A percentile compares a stretch with the other conserved stretches of the same genome.
phyloP scores from a whole-genome alignment of 2,113 vertebrate genomes.

The Rhabdomys dilectus region DNA sequence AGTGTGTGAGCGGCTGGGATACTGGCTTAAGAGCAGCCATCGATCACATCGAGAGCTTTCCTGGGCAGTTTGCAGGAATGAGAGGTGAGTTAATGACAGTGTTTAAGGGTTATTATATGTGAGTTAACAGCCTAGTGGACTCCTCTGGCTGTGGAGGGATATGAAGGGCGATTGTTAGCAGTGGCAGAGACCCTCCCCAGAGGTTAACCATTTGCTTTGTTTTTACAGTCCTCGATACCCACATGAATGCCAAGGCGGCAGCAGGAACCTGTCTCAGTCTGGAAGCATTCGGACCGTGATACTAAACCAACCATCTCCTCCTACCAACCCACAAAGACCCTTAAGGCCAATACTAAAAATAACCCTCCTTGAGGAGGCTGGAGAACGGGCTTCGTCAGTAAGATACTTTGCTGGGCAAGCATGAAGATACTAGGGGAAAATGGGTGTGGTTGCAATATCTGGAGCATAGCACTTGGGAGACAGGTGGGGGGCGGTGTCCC shows the following conservation, averaged over 20 bases:
- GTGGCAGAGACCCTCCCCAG: background rate
- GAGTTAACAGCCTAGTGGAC: slow-evolving; percentile 65
- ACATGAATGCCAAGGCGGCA: background rate
- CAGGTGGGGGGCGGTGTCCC: background rate
- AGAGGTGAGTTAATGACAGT: slow-evolving; percentile 77
- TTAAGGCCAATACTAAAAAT: background rate
- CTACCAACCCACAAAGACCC: background rate
- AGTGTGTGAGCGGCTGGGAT: slow-evolving; percentile 67
- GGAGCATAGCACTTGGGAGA: background rate
- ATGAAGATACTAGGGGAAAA: no score
- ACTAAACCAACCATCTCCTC: background rate
- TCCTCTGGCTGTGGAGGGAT: background rate
- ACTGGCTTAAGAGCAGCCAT: slow-evolving; percentile 71
- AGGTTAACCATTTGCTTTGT: background rate
- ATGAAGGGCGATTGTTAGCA: background rate
- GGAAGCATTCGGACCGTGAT: background rate
- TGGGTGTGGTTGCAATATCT: background rate
- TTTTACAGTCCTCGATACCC: rapidly evolving
- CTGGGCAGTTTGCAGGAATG: slow-evolving; percentile 75
- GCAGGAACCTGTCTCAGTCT: rapidly evolving
- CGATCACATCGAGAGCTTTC: slow-evolving; percentile 72
- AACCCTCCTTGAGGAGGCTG: background rate
- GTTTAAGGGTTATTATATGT: slow-evolving; percentile 79
- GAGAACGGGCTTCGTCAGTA: background rate
- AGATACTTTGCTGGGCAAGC: background rate